Evolutionary conservation across 1,140 invertebrate genomes (phyloP), one percentile per base, ranked within the genome.

Genomic region (Drosophila ironensis): DNA sequence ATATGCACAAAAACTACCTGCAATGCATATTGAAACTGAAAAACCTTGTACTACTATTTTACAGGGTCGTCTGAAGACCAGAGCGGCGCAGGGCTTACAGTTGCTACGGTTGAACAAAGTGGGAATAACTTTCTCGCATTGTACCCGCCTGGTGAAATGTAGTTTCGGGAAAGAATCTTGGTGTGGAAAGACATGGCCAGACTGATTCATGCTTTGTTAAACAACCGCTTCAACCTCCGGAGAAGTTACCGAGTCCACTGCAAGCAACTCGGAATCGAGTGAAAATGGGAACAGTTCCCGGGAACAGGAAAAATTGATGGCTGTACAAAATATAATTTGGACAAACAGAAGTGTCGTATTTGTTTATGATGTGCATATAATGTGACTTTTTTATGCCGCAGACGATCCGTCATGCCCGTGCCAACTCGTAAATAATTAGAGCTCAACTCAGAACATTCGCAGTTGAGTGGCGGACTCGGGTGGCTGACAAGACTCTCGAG

Each of bases 361-460:
- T 69, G 76, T 82, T 77, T 78, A 72, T 60, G 68, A 60, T 77
- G 64, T 69, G 56, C 52, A 68, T 60, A 51, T 82, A 68, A 78
- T 82, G 70, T 72, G 46, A 70, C 28, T 71, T 71, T 69, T 70
- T 59, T 70, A 46, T 37, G 52, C 30, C 24, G 12, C 20, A 12
- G 37, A 37, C 27, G 22, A 42, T 56, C 19, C 53, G n/a, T n/a
- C 16, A 20, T 25, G 3, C 57, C 27, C 30, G 17, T 24, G 59
- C 22, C 59, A 25, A 57, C 51, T 69, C 74, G 78, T 84, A 84
- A 84, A 84, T 84, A 84, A 84, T 84, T 86, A 86, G 76, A 54
- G 51, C 37, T 64, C 52, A 40, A 48, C 24, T 38, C 9, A 33
- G 57, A 48, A 40, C 35, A 33, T 75, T 48, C 0, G 17, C 22